phyloP scores from a whole-genome alignment of 2,113 vertebrate species.

The Varanus komodoensis region DNA sequence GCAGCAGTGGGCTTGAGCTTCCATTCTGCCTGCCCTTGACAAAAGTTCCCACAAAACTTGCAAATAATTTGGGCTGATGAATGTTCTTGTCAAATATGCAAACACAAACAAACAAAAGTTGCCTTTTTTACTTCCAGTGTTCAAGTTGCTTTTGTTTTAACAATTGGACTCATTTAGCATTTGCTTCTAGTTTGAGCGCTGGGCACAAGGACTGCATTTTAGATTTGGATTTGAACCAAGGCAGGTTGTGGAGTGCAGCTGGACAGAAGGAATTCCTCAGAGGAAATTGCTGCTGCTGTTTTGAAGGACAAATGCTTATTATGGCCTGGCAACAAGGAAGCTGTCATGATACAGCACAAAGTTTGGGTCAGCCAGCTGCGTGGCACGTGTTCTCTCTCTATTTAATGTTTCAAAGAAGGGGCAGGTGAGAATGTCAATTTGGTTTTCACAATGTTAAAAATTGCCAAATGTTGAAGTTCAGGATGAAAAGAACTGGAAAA shows the following conservation, averaged over 20 bases:
- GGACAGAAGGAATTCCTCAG: constrained; percentile 31
- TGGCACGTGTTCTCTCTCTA: background rate
- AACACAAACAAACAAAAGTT: constrained; percentile 43
- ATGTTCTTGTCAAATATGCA: constrained; percentile 58
- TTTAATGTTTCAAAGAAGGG: too few species aligned
- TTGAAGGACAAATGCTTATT: background rate
- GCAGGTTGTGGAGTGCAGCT: background rate
- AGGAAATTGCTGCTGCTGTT: background rate
- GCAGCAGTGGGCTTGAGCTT: constrained; percentile 59
- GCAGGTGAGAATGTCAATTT: too few species aligned
- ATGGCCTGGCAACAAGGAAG: background rate
- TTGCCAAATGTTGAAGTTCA: too few species aligned
- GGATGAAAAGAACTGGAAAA: too few species aligned
- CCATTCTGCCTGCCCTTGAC: constrained; percentile 66
- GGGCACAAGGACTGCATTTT: constrained; percentile 15
- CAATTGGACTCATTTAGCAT: constrained; percentile 11
- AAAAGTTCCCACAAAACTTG: constrained; percentile 64
- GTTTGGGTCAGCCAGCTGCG: background rate
- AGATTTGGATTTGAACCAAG: constrained; percentile 41
- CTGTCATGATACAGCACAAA: background rate
- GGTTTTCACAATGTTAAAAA: too few species aligned
- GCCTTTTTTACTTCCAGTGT: background rate
- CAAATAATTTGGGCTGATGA: constrained; percentile 60
- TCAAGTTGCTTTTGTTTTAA: background rate
- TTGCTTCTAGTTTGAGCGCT: constrained; percentile 28